phyloP scores from a whole-genome alignment of 2,888 invertebrate species.

The Drosophila seclusa region DNA sequence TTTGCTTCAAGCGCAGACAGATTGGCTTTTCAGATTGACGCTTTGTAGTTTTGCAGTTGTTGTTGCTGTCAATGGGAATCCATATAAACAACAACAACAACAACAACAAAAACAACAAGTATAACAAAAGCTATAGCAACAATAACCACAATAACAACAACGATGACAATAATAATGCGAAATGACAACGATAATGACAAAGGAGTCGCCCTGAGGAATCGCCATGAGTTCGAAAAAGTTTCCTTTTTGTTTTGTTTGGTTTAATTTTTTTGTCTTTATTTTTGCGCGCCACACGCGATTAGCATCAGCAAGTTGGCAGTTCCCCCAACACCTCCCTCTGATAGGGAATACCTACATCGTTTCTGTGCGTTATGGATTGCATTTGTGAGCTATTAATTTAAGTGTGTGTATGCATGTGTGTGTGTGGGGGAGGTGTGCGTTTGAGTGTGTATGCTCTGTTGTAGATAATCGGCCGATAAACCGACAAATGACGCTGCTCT shows the following conservation, averaged over 20 bases:
- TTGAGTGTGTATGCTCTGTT: slow-evolving; percentile 26
- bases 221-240: slow-evolving; percentile 29
- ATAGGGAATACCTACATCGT: slow-evolving; percentile 4
- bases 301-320: slow-evolving; percentile 57
- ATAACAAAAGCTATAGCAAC: slow-evolving; percentile 24
- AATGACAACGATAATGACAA: slow-evolving; percentile 65
- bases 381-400: slow-evolving; percentile 74
- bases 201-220: slow-evolving; percentile 37
- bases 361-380: slow-evolving; percentile 61
- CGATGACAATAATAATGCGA: slow-evolving; percentile 54
- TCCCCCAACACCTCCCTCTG: neutral
- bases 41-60: slow-evolving; percentile 31
- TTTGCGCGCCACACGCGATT: slow-evolving; percentile 61
- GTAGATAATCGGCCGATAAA: slow-evolving; percentile 73
- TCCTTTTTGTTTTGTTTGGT: neutral
- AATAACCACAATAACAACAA: slow-evolving; percentile 28
- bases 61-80: slow-evolving; percentile 41
- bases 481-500: slow-evolving; percentile 62
- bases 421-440: slow-evolving; percentile 3
- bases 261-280: neutral
- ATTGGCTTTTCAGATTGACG: slow-evolving; percentile 61
- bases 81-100: slow-evolving; percentile 31
- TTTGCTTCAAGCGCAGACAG: slow-evolving; percentile 48
- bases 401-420: slow-evolving; percentile 45
- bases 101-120: slow-evolving; percentile 7